Base-by-base conservation (phyloP, 2,113 vertebrate genomes). In the Crotalus viridis region DNA sequence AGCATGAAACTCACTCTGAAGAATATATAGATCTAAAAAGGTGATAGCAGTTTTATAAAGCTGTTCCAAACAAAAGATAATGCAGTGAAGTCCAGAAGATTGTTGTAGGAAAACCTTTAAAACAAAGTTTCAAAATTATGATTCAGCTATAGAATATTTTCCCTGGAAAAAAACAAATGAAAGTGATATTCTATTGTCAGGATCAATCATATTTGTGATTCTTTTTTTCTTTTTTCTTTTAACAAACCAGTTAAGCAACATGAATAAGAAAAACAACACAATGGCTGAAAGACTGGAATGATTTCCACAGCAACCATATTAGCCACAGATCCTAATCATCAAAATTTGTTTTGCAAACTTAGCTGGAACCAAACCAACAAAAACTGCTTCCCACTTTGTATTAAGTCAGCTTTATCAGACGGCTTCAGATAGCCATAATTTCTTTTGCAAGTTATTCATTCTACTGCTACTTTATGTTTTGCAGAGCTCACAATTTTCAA, bases 91-190 rank as follows among this genome's bases (percentile, higher is more conserved):
- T 93, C 52, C 54, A 94, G 93, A 93, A 87, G 21, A 95, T 95
- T 96, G 95, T 95, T 93, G 94, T 85, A 96, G 93, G 52, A 92
- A 92, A 88, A 69, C 86, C 52, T 89, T 0, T 19, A 33, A 74
- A 90, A n/a, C 7, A 21, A 51, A 69, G 26, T 26, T 89, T 90
- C 96, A 92, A 93, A 95, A 93, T 95, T 96, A 95, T 92, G 94
- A 93, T 93, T 92, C 89, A 91, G 94, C 85, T 93, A 69, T 92
- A 95, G 94, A 94, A 93, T 85, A 92, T 85, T 33, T 74, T 95
- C 95, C 95, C 91, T 48, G 54, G 95, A 96, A 96, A 94, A 94
- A 93, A 88, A 93, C 90, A 95, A 94, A 94, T 6, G 94, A 95
- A 95, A 93, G 93, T 94, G 87, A 81, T 90, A 91, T 93, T 28